Percentiles rank a stretch among this genome's conserved stretches.
These are phyloP conservation scores for Oxygymnocypris stewartii DNA, from an alignment of 2,113 vertebrate species.

Conservation along the genomic window DNA sequence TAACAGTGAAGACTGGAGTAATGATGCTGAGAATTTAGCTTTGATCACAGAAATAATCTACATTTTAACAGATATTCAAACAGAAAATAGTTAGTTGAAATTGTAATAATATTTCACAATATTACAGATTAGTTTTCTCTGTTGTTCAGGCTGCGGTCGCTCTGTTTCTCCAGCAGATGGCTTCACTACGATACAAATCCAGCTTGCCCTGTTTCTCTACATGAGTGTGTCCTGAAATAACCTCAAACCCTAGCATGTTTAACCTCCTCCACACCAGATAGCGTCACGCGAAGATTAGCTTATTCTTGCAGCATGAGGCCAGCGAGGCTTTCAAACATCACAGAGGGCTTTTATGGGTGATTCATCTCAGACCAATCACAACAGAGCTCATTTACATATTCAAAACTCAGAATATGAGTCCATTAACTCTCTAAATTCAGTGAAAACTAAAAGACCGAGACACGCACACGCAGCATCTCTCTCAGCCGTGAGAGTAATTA, in stretches of 20 bases:
- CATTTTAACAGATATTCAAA: not conserved
- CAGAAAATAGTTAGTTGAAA: not conserved
- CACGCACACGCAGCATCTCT: conserved; percentile 1
- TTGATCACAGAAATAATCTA: not conserved
- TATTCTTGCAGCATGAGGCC: not conserved
- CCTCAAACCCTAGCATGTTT: not conserved
- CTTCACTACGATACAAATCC: conserved; percentile 23
- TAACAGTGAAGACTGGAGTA: not conserved
- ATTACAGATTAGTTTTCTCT: not conserved
- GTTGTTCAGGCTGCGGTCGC: not conserved
- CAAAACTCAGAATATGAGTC: not conserved
- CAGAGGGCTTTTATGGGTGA: not conserved
- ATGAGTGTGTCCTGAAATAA: conserved; percentile 29
- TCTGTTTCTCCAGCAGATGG: conserved; percentile 40
- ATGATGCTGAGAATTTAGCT: not conserved
- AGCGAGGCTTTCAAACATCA: not conserved
- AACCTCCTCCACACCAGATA: not conserved
- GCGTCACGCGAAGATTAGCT: not conserved
- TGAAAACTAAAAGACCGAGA: not conserved
- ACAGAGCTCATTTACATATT: not conserved
- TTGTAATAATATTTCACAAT: not conserved
- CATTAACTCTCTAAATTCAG: not conserved
- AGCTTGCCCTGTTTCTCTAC: too few relatives aligned
- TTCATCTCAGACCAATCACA: not conserved
- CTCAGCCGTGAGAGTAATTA: conserved; percentile 24